These are phyloP conservation scores for Brachynemurus nebulosus DNA, from an alignment of 2,888 invertebrate genomes.

Conservation along the genomic window DNA sequence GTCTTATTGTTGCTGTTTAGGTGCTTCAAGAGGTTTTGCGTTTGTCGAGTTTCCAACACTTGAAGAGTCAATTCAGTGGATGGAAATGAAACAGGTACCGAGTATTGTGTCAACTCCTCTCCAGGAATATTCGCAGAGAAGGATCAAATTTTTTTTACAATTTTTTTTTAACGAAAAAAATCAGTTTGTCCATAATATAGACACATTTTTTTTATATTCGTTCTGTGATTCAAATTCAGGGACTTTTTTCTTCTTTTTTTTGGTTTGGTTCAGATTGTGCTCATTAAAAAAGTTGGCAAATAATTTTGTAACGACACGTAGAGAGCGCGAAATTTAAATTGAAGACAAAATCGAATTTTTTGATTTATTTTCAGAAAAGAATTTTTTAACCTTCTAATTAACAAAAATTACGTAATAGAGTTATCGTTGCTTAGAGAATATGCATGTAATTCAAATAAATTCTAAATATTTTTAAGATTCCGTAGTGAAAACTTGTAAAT, in stretches of 20 bases:
- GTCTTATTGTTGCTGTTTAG: conserved; percentile 50
- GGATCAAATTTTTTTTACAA: neutral
- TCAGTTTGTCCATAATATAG: conserved; percentile 1
- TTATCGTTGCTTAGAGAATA: no score
- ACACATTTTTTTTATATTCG: neutral
- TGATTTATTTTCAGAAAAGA: no score
- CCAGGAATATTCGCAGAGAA: conserved; percentile 1
- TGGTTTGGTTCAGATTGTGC: neutral
- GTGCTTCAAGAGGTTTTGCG: conserved; percentile 78
- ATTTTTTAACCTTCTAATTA: no score
- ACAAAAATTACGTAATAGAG: no score
- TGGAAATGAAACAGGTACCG: conserved; percentile 78
- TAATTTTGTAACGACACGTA: neutral
- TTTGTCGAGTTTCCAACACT: conserved; percentile 88
- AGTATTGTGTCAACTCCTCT: neutral
- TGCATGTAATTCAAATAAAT: no score
- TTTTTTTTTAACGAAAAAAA: neutral
- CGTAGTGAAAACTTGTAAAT: no score
- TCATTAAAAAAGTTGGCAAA: conserved; percentile 1
- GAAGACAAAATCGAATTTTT: no score
- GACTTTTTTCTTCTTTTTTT: neutral
- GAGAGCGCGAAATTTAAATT: no score
- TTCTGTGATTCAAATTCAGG: neutral
- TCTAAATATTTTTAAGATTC: no score
- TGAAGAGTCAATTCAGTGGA: conserved; percentile 79